A percentile compares a stretch with the other conserved stretches of the same genome.
Evolutionary conservation across 2,888 invertebrate species (phyloP).

Genomic region (Caenorhabditis plicata): DNA sequence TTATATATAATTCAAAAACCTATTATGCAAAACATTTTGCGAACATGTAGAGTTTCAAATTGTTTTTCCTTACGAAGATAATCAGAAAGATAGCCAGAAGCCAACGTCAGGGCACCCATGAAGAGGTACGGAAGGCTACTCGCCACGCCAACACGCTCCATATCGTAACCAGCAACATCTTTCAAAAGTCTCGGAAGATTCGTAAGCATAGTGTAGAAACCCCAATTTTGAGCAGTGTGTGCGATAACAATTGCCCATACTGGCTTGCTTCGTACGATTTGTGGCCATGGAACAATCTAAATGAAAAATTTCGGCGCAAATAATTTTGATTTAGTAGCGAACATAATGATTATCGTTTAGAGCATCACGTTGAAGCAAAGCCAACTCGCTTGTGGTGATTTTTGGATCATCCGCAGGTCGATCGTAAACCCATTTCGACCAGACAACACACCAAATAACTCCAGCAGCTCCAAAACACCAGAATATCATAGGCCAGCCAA

Average conservation of each 20-base stretch:
- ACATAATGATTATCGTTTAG: conserved; percentile 49
- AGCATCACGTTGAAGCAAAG: conserved; percentile 66
- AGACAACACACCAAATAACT: conserved; percentile 57
- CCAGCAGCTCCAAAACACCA: conserved; percentile 69
- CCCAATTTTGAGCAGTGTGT: conserved; percentile 69
- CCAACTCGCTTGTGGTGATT: conserved; percentile 67
- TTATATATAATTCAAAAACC: conserved; percentile 69
- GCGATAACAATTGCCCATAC: conserved; percentile 68
- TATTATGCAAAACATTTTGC: conserved; percentile 77
- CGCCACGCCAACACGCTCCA: conserved; percentile 77
- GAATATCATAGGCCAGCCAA: conserved; percentile 73
- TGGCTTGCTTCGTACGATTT: conserved; percentile 66
- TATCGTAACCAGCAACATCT: conserved; percentile 63
- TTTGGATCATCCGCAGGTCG: conserved; percentile 67
- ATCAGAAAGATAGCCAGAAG: conserved; percentile 83
- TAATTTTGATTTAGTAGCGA: conserved; percentile 37
- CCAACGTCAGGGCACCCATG: conserved; percentile 80
- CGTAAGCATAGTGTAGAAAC: conserved; percentile 69
- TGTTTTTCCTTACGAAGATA: conserved; percentile 70
- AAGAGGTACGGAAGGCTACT: conserved; percentile 85
- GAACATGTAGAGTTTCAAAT: conserved; percentile 73
- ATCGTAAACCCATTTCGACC: conserved; percentile 67
- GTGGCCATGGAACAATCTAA: conserved; percentile 66
- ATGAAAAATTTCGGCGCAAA: conserved; percentile 1
- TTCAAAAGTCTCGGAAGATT: conserved; percentile 68